A percentile compares a stretch with the other conserved stretches of the same genome.
These are phyloP conservation scores for Peromyscus aztecus DNA, from an alignment of 2,797 vertebrate species.

Conservation along the genomic window DNA sequence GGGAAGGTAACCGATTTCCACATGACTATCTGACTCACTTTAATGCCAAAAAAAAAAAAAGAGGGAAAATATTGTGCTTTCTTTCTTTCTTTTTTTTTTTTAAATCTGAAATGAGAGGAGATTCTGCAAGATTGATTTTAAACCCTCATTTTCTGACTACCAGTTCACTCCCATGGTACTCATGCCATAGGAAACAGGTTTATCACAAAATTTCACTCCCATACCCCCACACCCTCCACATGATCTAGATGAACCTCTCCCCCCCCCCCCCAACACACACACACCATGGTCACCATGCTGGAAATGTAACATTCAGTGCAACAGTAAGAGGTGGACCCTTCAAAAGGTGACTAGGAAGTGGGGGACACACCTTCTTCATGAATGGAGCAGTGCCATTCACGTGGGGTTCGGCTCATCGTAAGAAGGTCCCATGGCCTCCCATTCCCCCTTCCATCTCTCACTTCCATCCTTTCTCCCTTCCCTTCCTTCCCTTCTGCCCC, in stretches of 20 bases:
- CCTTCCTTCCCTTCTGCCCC: not conserved
- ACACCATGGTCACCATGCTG: not conserved
- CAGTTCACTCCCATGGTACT: not conserved
- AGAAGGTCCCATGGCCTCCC: not conserved
- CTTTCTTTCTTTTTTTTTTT: not conserved
- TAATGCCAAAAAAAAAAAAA: not conserved
- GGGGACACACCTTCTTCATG: not conserved
- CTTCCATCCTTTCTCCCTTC: not conserved
- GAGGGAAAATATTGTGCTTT: not conserved
- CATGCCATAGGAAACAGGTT: not conserved
- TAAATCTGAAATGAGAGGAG: not conserved
- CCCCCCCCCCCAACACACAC: no score
- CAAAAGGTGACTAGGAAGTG: not conserved
- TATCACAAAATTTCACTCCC: not conserved
- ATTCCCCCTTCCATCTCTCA: not conserved
- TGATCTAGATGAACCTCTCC: not conserved
- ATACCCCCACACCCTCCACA: no score
- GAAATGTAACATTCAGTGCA: not conserved
- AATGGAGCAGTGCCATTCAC: not conserved
- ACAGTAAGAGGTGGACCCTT: not conserved
- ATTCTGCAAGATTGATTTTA: conserved; percentile 21
- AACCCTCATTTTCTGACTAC: conserved; percentile 18
- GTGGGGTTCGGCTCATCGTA: not conserved
- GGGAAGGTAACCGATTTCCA: not conserved
- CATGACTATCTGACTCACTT: not conserved